phyloP scores from a whole-genome alignment of 92 coral and sea anemone genomes.

The Porites rus region DNA sequence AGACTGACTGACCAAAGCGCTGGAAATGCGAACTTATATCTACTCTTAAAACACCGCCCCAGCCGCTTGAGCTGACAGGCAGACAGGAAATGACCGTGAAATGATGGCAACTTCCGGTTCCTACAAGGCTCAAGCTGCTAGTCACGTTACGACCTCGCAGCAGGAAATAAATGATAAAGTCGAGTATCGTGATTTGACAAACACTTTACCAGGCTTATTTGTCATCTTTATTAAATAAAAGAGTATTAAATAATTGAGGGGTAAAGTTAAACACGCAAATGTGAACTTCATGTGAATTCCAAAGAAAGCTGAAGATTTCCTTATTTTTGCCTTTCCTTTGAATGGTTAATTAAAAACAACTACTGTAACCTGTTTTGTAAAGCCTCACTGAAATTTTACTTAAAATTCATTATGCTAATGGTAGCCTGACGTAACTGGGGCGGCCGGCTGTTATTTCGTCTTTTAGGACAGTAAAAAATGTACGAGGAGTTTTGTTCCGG shows the following conservation, averaged over 20 bases:
- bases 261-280: not conserved
- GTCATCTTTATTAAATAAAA: not conserved
- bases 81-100: constrained; percentile 46
- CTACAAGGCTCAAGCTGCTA: not conserved
- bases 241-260: not conserved
- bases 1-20: not conserved
- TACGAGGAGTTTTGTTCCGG: not conserved
- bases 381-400: no score
- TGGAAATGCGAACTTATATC: constrained; percentile 12
- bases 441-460: no score
- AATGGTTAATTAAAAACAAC: no score
- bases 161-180: not conserved
- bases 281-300: not conserved
- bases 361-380: no score
- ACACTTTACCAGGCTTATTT: no score
- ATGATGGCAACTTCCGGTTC: constrained; percentile 31
- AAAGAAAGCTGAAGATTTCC: no score
- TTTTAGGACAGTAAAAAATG: not conserved
- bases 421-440: no score
- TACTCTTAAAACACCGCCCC: not conserved
- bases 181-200: not conserved
- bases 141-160: not conserved
- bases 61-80: constrained; percentile 36
- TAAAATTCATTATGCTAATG: no score
- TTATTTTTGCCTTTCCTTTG: no score